Base-by-base conservation (phyloP, 2,797 vertebrate species). In the Cossypha niveicapilla region DNA sequence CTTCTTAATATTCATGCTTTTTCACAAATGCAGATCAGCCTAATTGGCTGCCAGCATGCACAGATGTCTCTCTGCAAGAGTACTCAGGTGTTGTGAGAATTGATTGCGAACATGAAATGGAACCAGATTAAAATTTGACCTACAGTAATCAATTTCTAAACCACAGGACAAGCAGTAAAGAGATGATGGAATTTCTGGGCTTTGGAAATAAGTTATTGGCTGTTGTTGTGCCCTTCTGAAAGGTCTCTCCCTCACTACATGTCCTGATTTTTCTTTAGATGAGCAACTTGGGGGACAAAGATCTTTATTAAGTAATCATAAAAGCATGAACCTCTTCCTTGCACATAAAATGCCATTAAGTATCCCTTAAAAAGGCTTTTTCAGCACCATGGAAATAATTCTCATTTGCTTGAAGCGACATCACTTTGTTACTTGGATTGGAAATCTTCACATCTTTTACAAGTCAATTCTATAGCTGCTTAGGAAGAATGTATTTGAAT, bases 11-110 rank as follows among this genome's bases (percentile, higher is more conserved):
- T 77, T 62, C 53, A 7, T 62, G 48, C 35, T 66, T 77, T 21
- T 86, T 85, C 4, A 1, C 75, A 80, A 82, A 83, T 79, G 77
- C 68, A 85, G 74, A 95, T 93, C 84, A 85, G 63, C 75, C 88
- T 96, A 82, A 94, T 68, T 96, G 90, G 25, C 81, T 96, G 74
- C 54, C 86, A 83, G 86, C 12, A 0, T 54, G 86, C 90, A 85
- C 90, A 92, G 94, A 85, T 91, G 86, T 77, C 86, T 86, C 88
- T 87, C 84, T 58, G 57, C 68, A 80, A 80, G 77, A 61, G 45
- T 47, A 58, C 61, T 50, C 2, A 32, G 84, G 90, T 87, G 42
- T 71, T 5, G 1, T 54, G 71, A 27, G 58, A 54, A 87, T 72
- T 94, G 84, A 87, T 66, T 87, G 81, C 4, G 23, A 91, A 80